These are phyloP conservation scores for Ctenochaetus hawaiiensis DNA, from an alignment of 2,797 vertebrate genomes.

Conservation along the genomic window DNA sequence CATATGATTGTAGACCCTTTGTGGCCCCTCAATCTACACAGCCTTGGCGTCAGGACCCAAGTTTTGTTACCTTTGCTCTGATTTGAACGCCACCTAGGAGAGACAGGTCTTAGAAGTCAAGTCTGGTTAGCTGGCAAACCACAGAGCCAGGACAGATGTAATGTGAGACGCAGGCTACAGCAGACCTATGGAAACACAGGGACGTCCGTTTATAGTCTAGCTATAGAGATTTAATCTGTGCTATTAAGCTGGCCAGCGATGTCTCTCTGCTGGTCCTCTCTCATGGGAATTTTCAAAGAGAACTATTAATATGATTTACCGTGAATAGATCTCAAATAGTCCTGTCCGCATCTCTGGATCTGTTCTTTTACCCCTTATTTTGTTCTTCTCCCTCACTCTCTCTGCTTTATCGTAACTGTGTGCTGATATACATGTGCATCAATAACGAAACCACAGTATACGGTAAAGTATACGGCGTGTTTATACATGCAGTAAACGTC, in stretches of 20 bases:
- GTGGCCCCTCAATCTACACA: background rate
- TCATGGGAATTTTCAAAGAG: constrained; percentile 77
- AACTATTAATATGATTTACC: constrained; percentile 79
- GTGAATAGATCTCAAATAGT: constrained; percentile 48
- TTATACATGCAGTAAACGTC: constrained; percentile 57
- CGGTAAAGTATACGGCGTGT: constrained; percentile 36
- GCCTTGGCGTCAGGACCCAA: constrained; percentile 19
- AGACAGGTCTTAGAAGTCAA: constrained; percentile 59
- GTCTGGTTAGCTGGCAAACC: constrained; percentile 68
- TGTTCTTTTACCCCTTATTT: constrained; percentile 44
- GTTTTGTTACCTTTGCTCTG: constrained; percentile 28
- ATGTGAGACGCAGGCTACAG: constrained; percentile 74
- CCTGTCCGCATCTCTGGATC: constrained; percentile 42
- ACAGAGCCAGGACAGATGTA: constrained; percentile 72
- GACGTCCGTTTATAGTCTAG: constrained; percentile 67
- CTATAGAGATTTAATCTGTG: constrained; percentile 78
- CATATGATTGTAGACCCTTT: background rate
- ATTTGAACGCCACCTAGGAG: constrained; percentile 41
- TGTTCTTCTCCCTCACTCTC: constrained; percentile 30
- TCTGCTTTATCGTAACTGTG: constrained; percentile 35
- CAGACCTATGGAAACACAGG: constrained; percentile 71
- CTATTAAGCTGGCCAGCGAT: constrained; percentile 62
- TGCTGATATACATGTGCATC: background rate
- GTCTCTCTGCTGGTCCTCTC: constrained; percentile 60
- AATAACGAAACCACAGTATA: constrained; percentile 31